Evolutionary conservation across 2,113 vertebrate genomes (phyloP).

Genomic region (Aptenodytes forsteri): DNA sequence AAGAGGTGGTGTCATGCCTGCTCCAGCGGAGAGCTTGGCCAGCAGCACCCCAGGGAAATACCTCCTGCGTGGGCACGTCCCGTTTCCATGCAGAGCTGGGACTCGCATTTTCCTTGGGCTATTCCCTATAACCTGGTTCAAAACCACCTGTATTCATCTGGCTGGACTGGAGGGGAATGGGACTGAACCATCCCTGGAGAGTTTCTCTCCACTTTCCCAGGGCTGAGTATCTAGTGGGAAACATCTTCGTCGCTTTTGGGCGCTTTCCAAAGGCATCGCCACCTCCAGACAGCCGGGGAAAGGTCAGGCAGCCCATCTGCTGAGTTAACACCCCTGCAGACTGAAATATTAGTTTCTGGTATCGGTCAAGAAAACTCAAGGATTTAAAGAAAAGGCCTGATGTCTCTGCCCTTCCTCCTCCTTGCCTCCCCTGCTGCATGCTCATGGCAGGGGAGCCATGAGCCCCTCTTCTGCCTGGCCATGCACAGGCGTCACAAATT

Average conservation of each 20-base stretch:
- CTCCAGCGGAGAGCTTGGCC: not conserved
- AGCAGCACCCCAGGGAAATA: not conserved
- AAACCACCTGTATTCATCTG: not conserved
- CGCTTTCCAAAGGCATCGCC: not conserved
- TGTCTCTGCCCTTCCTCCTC: not conserved
- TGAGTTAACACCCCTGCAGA: not conserved
- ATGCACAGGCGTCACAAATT: not conserved
- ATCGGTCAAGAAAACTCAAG: not conserved
- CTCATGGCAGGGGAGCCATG: not conserved
- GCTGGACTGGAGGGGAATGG: rapidly evolving
- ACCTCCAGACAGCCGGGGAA: not conserved
- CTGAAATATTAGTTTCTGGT: not conserved
- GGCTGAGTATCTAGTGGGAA: not conserved
- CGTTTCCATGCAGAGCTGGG: not conserved
- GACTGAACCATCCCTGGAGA: not conserved
- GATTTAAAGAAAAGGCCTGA: not conserved
- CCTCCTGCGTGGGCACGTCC: rapidly evolving
- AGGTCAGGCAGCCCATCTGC: not conserved
- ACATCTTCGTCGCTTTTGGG: not conserved
- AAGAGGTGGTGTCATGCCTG: not conserved
- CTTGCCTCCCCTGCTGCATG: not conserved
- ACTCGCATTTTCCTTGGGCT: not conserved
- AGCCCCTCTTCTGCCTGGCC: not conserved
- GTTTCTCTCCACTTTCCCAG: not conserved
- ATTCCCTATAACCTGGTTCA: not conserved